Evolutionary conservation across 2,113 vertebrate species (phyloP).

Genomic region (Atlantisia rogersi): DNA sequence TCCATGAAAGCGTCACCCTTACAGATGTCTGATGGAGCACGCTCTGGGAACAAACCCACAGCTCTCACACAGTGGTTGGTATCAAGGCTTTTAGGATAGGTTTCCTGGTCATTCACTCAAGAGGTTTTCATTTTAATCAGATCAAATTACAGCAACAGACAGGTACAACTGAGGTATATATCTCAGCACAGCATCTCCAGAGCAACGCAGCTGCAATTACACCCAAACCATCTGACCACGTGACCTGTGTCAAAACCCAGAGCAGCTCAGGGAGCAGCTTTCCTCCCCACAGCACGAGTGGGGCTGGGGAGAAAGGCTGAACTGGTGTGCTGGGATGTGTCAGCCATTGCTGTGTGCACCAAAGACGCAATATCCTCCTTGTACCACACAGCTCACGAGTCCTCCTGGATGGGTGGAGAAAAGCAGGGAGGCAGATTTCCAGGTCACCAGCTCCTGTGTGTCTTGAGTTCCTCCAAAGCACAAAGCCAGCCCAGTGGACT

Average conservation of each 20-base stretch:
- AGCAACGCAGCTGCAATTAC: neutral
- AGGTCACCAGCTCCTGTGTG: neutral
- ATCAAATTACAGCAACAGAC: neutral
- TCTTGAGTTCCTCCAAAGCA: neutral
- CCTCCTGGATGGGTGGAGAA: accelerated
- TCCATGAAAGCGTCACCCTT: neutral
- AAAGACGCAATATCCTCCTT: neutral
- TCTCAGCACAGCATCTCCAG: neutral
- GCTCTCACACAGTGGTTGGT: neutral
- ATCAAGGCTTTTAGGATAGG: neutral
- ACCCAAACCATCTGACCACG: neutral
- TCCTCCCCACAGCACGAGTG: accelerated
- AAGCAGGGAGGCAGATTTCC: neutral
- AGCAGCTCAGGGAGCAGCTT: neutral
- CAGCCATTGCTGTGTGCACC: accelerated
- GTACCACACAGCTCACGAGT: neutral
- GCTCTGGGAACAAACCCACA: neutral
- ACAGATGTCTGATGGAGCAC: neutral
- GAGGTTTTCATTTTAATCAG: neutral
- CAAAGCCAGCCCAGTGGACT: neutral
- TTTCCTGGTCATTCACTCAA: neutral
- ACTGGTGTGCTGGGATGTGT: neutral
- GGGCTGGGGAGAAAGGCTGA: neutral
- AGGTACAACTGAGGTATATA: neutral
- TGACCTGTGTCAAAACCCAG: neutral